Percentiles rank a stretch among this genome's conserved stretches.
Evolutionary conservation across 1,140 invertebrate genomes (phyloP).

Genomic region (Calephelis nemesis): DNA sequence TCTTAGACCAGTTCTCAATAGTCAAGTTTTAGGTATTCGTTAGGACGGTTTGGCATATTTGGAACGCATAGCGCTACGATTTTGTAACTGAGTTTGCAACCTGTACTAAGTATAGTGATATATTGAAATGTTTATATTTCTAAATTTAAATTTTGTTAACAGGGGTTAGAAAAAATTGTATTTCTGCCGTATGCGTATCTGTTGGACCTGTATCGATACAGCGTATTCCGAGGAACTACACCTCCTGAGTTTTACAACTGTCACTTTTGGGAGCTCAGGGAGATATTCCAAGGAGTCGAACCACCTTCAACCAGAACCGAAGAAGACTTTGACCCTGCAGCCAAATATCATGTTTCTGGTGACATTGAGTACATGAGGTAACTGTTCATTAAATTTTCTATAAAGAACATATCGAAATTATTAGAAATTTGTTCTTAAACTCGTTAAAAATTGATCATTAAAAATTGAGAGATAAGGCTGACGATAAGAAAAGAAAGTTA

Average conservation of each 20-base stretch:
- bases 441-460: too few relatives aligned
- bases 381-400: neutral
- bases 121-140: too few relatives aligned
- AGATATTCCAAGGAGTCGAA: slow-evolving; percentile 89
- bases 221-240: slow-evolving; percentile 89
- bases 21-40: too few relatives aligned
- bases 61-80: too few relatives aligned
- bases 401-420: neutral
- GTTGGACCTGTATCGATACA: slow-evolving; percentile 93
- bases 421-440: too few relatives aligned
- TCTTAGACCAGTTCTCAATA: too few relatives aligned
- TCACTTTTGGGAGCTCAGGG: slow-evolving; percentile 86
- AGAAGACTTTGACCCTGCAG: slow-evolving; percentile 91
- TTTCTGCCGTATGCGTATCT: slow-evolving; percentile 93
- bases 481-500: too few relatives aligned
- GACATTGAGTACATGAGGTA: slow-evolving; percentile 91
- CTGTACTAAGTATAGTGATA: too few relatives aligned
- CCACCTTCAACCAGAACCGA: slow-evolving; percentile 87
- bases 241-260: slow-evolving; percentile 86
- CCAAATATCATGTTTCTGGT: slow-evolving; percentile 91
- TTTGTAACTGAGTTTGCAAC: too few relatives aligned
- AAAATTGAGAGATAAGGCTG: too few relatives aligned
- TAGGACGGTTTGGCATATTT: too few relatives aligned
- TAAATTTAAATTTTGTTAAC: slow-evolving; percentile 29
- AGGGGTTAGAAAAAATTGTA: slow-evolving; percentile 92